Evolutionary conservation across 2,113 vertebrate species (phyloP), one percentile per base, ranked within the genome.

Genomic region (Pimephales promelas): DNA sequence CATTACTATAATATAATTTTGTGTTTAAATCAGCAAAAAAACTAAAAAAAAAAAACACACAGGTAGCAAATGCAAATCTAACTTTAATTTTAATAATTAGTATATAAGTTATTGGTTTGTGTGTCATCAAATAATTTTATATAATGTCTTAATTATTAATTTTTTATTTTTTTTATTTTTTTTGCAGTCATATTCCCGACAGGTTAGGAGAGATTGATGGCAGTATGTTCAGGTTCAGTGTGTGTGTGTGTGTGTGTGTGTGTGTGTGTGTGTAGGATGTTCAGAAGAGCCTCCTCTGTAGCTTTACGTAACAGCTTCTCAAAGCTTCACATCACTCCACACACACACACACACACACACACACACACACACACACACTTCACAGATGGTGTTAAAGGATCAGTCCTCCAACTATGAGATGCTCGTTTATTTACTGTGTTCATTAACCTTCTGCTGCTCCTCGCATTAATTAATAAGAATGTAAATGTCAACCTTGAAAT

Each of bases 251-350:
- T 40, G 87, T 84, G 85, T 84, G 86, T 87, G 59, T 79, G n/a
- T n/a, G 36, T 40, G 36, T 40, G 87, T 84, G 85, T 84, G 86
- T 87, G 59, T 79, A 71, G 79, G 78, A 28, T 68, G 84, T 84
- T 70, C 71, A 59, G 71, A 83, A 71, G 45, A 26, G 64, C 82
- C 85, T 85, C 81, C 85, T 86, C 77, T 83, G 81, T 76, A 84
- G 74, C 36, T 88, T 88, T 88, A 88, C n/a, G 54, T 87, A 89
- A 88, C 81, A 54, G 45, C 43, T 74, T 40, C 36, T 40, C 36
- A 40, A 8, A 9, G 36, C 36, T 40, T 40, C 40, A 40, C 40
- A 40, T 40, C 40, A 9, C 40, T 40, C 40, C 40, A 40, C 40
- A 40, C 1, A 40, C 40, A 9, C 0, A 9, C 0, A 5, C 0